Evolutionary conservation across 2,888 invertebrate genomes (phyloP), one percentile per base, ranked within the genome.

Genomic region (Phyllotreta striolata): DNA sequence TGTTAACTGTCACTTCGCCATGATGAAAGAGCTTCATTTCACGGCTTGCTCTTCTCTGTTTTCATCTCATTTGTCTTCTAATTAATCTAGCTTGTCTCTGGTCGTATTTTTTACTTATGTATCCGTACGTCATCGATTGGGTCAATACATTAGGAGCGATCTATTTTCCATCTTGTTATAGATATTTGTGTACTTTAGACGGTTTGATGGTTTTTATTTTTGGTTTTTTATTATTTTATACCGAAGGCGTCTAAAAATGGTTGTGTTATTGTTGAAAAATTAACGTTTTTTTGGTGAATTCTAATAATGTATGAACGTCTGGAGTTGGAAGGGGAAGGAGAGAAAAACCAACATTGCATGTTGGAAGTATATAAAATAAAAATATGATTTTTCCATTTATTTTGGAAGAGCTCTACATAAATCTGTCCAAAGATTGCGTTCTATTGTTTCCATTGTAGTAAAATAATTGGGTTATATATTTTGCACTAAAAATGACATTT

Each of bases 371-470:
- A 47, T 47, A 47, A 47, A 47, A 47, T 47, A 24, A 47, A 47
- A 47, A 6, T 47, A 44, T 14, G 34, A 47, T 47, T 47, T 24
- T n/a, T 47, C 24, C 24, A 47, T 47, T 24, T 47, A 47, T 34
- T 8, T 8, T 13, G n/a, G 47, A 47, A 47, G 34, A 47, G 8
- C 14, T 8, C 12, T 71, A 70, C 76, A 78, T 79, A 79, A 78
- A 79, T 78, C 78, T 78, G 77, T 76, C 78, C 73, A 76, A 77
- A 73, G 76, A 73, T 76, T 77, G 74, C 75, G 77, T 78, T 79
- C 77, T 70, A 78, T 80, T 79, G 79, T 79, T 76, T 78, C 79
- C 77, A 78, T 79, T 79, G 79, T 79, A 74, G 73, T 72, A 73
- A 69, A 73, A 69, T 77, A 77, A 79, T 79, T 80, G 79, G 78